Percentiles rank a stretch among this genome's conserved stretches.
phyloP scores from a whole-genome alignment of 2,113 vertebrate genomes.

The Aleadryas rufinucha region DNA sequence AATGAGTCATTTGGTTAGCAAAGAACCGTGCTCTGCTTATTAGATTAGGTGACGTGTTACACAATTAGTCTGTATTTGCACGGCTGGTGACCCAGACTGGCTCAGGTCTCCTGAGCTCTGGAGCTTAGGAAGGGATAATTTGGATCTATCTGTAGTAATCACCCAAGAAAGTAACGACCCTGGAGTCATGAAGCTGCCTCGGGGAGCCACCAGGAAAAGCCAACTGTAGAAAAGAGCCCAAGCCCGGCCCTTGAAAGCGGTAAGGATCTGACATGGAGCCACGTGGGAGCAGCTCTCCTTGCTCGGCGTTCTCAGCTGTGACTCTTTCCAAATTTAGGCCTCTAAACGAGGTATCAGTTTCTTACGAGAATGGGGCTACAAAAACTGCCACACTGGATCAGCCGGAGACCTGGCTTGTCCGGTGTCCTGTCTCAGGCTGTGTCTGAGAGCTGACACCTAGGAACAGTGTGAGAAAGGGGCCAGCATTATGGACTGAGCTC shows the following conservation, averaged over 20 bases:
- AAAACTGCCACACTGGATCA: not conserved
- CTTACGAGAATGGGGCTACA: not conserved
- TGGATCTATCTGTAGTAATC: not conserved
- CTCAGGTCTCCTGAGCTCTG: not conserved
- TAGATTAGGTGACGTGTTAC: not conserved
- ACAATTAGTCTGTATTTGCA: not conserved
- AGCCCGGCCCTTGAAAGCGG: fast-evolving
- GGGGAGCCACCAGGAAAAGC: not conserved
- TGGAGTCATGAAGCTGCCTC: fast-evolving
- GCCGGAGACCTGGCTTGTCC: fast-evolving
- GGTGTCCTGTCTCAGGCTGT: not conserved
- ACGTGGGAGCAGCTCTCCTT: not conserved
- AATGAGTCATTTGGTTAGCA: not conserved
- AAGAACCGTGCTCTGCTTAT: not conserved
- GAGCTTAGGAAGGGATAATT: not conserved
- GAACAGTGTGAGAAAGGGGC: not conserved
- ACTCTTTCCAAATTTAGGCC: conserved; percentile 20
- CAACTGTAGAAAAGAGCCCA: not conserved
- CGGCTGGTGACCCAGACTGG: not conserved
- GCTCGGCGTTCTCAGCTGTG: conserved; percentile 35
- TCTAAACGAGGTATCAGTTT: not conserved
- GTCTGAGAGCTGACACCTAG: not conserved
- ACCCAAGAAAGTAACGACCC: not conserved
- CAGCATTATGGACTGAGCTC: not conserved
- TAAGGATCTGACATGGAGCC: fast-evolving